Base-by-base conservation (phyloP, 2,113 vertebrate species). In the Macquaria australasica region DNA sequence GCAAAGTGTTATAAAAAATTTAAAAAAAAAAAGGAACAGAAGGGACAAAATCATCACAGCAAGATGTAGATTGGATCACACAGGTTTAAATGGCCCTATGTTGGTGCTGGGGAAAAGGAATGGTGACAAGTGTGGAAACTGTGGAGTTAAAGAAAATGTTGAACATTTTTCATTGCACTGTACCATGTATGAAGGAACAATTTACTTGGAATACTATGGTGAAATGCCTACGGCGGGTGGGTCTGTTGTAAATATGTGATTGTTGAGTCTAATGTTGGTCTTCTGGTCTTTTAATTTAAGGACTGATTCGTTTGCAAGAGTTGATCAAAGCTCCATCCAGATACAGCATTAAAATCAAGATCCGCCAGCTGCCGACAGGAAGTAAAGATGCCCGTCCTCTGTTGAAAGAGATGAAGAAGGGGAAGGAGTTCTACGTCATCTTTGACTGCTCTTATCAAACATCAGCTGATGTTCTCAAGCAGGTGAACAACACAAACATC, bases 251-350 rank as follows among this genome's bases (percentile, higher is more conserved):
- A 78, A 0, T 16, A 0, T 0, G 53, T 0, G 50, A 41, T 55
- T 56, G 12, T 21, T 60, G 20, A 56, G 23, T 50, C 23, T 78
- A 50, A 81, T 67, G 4, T 50, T 66, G 8, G 6, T 62, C 4
- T 25, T 12, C 37, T 74, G 55, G 1, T 84, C 16, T 86, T 87
- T 88, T 90, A 87, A 89, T 82, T 88, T 1, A 12, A 99, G 98
- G 98, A 86, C 96, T 99, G 71, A 99, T 99, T 90, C 98, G 98
- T 87, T 94, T 99, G 88, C 98, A 99, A 93, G 98, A 99, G 95
- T 94, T 99, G 94, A 99, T 99, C 96, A 99, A 99, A 96, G 98
- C 98, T 88, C 98, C 98, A 51, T 99, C 98, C 87, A 96, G 98
- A 85, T 99, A 98, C 92, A 98, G 97, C 94, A 99, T 99, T 69